Base-by-base conservation (phyloP, 2,113 vertebrate species). In the Pongo abelii region DNA sequence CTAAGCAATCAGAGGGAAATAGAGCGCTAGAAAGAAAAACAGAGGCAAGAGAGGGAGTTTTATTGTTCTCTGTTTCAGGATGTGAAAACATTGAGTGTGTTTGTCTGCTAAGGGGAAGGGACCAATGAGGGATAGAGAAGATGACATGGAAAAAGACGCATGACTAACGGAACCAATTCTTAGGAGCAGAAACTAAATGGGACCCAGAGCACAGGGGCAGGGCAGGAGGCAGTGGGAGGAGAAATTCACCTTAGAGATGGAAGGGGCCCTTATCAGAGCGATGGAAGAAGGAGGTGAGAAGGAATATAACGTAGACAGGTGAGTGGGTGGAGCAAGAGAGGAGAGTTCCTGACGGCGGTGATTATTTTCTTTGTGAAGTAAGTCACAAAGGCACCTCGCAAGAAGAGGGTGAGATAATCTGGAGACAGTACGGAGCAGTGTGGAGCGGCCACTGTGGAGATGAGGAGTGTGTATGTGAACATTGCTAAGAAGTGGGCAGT, bases 391-490 rank as follows among this genome's bases (percentile, higher is more conserved):
- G 6, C 13, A 5, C 3, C n/a, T 4, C 3, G 35, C 40, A 72
- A 72, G 12, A 12, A 50, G 25, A 50, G 22, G 10, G 8, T 14
- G 20, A 9, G 64, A n/a, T 23, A n/a, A 72, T 3, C 6, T 12
- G 22, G 6, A 46, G 81, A 3, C 11, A 6, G 6, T 8, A 40
- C 2, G 27, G 57, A 83, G 38, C 4, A 12, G 8, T 7, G 59
- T 2, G 74, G 27, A 83, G 40, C 7, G 32, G 32, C 0, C 2
- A 25, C 35, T 13, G 20, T 12, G 35, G 35, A 46, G 23, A 52
- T 0, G 0, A 22, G 50, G 32, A 61, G 6, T 4, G 0, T 9
- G 17, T 22, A 22, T 2, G 8, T 38, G 50, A 52, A n/a, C 70
- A 16, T 0, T 10, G 17, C 32, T n/a, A 27, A 84, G 48, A 27